A percentile compares a stretch with the other conserved stretches of the same genome.
Conservation (phyloP, 2,888 invertebrate genomes). For the Chymomyza caudatula region DNA sequence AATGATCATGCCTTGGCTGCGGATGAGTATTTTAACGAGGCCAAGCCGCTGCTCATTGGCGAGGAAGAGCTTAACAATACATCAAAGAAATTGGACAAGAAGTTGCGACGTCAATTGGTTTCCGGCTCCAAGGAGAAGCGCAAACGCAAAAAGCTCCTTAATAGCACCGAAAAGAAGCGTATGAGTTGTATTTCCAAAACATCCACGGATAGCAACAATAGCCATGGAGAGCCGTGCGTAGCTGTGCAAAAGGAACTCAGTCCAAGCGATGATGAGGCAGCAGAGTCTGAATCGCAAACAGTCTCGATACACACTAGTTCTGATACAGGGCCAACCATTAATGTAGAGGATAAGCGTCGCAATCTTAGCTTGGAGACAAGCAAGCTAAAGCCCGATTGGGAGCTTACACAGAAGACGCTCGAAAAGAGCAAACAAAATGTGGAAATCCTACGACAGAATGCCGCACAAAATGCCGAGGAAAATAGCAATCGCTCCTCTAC, state of each 20-base stretch:
- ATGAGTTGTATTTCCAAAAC: conserved; percentile 77
- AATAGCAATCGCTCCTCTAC: conserved; percentile 51
- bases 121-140: conserved; percentile 42
- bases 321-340: conserved; percentile 60
- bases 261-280: conserved; percentile 69
- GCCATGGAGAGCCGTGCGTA: conserved; percentile 46
- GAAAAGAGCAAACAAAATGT: conserved; percentile 78
- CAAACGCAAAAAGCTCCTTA: conserved; percentile 63
- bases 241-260: conserved; percentile 13
- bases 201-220: conserved; percentile 77
- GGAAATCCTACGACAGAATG: conserved; percentile 76
- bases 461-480: conserved; percentile 57
- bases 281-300: conserved; percentile 28
- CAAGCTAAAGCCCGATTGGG: conserved; percentile 70
- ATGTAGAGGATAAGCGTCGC: conserved; percentile 76
- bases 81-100: conserved; percentile 39
- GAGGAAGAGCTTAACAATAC: conserved; percentile 78
- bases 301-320: conserved; percentile 17
- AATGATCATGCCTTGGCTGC: conserved; percentile 82
- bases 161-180: conserved; percentile 72
- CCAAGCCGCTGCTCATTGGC: neutral
- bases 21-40: conserved; percentile 82
- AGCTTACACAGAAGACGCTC: conserved; percentile 72
- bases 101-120: conserved; percentile 28
- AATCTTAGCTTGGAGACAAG: conserved; percentile 71